Conservation (phyloP, 2,113 vertebrate species). For the Lasiurus borealis region DNA sequence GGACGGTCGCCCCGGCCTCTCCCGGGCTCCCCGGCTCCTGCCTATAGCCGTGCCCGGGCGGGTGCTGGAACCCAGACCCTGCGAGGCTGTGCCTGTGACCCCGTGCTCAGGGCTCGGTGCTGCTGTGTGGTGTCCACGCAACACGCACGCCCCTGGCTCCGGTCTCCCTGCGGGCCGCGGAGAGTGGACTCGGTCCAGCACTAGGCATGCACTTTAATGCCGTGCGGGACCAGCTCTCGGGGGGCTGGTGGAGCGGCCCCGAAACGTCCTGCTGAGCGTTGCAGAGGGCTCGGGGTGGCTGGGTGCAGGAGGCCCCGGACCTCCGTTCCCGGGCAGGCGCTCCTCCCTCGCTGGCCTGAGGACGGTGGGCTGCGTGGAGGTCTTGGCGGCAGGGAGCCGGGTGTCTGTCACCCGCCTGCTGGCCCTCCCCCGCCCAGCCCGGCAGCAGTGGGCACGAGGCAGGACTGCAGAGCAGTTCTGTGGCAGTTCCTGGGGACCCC, state of each 20-base stretch:
- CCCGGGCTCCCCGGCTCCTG: neutral
- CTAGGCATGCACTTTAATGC: too few relatives aligned
- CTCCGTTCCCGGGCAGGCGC: too few relatives aligned
- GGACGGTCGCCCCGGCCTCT: too few relatives aligned
- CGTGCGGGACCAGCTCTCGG: fast-evolving
- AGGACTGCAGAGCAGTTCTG: neutral
- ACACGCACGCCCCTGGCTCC: neutral
- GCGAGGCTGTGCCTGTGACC: constrained; percentile 79
- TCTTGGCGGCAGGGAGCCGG: fast-evolving
- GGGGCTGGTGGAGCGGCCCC: fast-evolving
- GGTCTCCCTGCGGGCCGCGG: neutral
- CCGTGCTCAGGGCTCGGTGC: constrained; percentile 70
- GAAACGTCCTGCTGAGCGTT: fast-evolving
- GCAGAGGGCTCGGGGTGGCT: fast-evolving
- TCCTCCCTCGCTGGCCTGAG: fast-evolving
- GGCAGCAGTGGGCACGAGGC: neutral
- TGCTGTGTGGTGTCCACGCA: constrained; percentile 22
- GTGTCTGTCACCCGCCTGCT: neutral
- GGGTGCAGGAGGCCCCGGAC: neutral
- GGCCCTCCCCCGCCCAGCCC: neutral
- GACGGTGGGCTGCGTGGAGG: neutral
- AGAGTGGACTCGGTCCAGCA: fast-evolving
- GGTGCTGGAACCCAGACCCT: constrained; percentile 70
- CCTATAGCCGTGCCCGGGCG: constrained; percentile 75
- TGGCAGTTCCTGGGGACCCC: neutral